These are phyloP conservation scores for Philonicus albiceps DNA, from an alignment of 2,888 invertebrate genomes.

Conservation along the genomic window DNA sequence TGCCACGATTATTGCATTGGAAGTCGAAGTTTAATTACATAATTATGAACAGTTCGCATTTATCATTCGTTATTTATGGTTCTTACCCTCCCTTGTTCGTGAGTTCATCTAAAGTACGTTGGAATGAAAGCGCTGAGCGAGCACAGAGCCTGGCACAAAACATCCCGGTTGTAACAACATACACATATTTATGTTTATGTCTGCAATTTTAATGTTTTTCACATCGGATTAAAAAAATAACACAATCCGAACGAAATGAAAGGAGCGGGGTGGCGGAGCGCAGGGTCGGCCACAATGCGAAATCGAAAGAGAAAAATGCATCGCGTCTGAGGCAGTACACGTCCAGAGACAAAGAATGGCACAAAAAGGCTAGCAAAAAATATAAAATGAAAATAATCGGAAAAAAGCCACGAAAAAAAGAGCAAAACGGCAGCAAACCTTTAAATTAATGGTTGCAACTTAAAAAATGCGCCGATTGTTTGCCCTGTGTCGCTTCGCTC, in stretches of 20 bases:
- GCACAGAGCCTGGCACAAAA: slow-evolving; percentile 1
- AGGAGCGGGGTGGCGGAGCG: not conserved
- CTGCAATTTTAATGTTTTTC: slow-evolving; percentile 39
- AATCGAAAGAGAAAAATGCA: slow-evolving; percentile 39
- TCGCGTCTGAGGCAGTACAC: not conserved
- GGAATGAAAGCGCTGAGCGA: slow-evolving; percentile 3
- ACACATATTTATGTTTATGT: slow-evolving; percentile 41
- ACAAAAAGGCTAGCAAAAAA: slow-evolving; percentile 15
- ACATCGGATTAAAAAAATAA: slow-evolving; percentile 13
- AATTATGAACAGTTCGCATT: slow-evolving; percentile 64
- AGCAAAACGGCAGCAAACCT: not conserved
- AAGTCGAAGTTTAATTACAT: slow-evolving; percentile 64
- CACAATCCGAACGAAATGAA: slow-evolving; percentile 34
- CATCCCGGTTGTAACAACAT: slow-evolving; percentile 37
- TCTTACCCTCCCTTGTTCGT: slow-evolving; percentile 52
- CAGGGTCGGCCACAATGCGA: slow-evolving; percentile 1
- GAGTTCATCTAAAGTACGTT: slow-evolving; percentile 47
- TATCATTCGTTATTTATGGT: slow-evolving; percentile 61
- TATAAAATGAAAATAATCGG: not conserved
- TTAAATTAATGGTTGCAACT: slow-evolving; percentile 43
- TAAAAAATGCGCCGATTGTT: slow-evolving; percentile 43
- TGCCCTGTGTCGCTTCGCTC: slow-evolving; percentile 31
- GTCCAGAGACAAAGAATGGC: slow-evolving; percentile 25
- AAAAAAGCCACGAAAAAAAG: slow-evolving; percentile 4
- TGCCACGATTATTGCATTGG: slow-evolving; percentile 45